Conservation (phyloP, 2,797 vertebrate genomes). For the Ceryle rudis region DNA sequence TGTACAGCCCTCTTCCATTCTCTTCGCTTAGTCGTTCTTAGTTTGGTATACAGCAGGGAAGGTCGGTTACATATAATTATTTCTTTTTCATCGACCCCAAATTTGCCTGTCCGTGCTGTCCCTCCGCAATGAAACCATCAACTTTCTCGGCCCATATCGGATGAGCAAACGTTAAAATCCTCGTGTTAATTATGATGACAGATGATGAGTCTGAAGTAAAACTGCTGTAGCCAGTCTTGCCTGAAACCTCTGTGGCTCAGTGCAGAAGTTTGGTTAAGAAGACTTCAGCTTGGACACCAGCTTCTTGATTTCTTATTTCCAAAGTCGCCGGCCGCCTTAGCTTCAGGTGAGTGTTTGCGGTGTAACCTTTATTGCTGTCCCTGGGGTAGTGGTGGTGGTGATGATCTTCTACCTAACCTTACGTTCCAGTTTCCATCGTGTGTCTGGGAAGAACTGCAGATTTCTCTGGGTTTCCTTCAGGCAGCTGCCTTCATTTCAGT, state of each 20-base stretch:
- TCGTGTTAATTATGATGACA: neutral
- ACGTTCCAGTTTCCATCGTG: neutral
- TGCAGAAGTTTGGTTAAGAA: neutral
- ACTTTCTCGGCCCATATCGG: neutral
- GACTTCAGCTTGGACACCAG: neutral
- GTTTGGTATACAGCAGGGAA: neutral
- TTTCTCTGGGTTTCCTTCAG: neutral
- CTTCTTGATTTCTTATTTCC: neutral
- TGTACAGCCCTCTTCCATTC: neutral
- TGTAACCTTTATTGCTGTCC: neutral
- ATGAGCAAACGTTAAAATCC: neutral
- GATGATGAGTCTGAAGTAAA: neutral
- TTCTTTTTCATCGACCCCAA: neutral
- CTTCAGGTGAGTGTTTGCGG: neutral
- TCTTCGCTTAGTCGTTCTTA: neutral
- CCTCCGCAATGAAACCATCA: neutral
- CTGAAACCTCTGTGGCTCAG: neutral
- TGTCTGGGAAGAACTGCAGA: neutral
- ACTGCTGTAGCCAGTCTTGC: neutral
- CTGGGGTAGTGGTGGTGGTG: neutral
- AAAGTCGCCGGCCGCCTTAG: neutral
- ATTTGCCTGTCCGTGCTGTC: neutral
- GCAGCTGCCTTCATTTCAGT: neutral
- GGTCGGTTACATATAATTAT: neutral
- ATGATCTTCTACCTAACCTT: neutral